Conservation (phyloP, 2,113 vertebrate genomes). For the Pluvialis apricaria region DNA sequence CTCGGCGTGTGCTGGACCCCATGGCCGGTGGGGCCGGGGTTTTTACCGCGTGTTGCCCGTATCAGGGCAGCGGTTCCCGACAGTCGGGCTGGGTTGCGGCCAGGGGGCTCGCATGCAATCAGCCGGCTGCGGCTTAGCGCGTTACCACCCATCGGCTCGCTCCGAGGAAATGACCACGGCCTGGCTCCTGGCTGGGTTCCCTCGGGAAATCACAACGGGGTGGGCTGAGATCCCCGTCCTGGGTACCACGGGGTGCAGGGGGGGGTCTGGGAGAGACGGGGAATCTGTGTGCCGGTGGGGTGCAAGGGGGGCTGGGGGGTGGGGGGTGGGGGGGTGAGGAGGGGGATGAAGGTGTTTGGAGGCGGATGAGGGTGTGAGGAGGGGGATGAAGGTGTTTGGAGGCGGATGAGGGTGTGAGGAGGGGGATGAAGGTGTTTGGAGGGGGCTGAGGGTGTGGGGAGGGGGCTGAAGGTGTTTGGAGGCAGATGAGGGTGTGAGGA, state of each 20-base stretch:
- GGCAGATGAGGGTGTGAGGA: background rate
- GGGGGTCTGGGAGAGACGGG: fast-evolving
- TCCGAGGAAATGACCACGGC: background rate
- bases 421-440: no score
- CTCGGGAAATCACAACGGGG: background rate
- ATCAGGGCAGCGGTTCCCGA: background rate
- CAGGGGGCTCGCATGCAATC: background rate
- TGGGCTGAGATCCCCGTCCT: background rate
- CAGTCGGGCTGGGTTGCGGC: background rate
- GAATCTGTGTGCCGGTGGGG: background rate
- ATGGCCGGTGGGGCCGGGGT: fast-evolving
- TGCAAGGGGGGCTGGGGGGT: background rate
- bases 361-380: background rate
- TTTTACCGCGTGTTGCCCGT: background rate
- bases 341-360: background rate
- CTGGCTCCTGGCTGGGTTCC: background rate
- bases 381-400: no score
- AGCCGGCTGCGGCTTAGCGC: background rate
- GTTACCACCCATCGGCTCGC: background rate
- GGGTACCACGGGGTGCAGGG: background rate
- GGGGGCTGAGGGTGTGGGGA: background rate
- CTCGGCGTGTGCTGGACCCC: fast-evolving
- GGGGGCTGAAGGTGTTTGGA: background rate
- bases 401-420: background rate
- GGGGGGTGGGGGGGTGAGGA: background rate